These are phyloP conservation scores for Solenopsis invicta DNA, from an alignment of 1,140 invertebrate genomes.

Conservation along the genomic window DNA sequence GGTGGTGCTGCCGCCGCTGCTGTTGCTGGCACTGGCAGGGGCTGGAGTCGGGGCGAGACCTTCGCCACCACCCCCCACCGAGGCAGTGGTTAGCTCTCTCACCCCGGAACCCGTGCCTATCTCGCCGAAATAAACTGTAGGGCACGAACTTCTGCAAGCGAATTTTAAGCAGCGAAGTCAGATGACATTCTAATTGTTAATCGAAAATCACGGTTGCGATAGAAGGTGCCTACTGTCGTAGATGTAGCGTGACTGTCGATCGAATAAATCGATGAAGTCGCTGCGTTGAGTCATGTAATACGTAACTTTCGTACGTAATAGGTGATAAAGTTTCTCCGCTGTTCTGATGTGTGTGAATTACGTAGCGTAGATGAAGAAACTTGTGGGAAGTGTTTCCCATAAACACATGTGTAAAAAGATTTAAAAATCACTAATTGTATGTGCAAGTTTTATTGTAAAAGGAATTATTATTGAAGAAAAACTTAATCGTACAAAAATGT, in stretches of 20 bases:
- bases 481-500: neutral
- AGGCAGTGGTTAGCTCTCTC: conserved; percentile 74
- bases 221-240: too few relatives aligned
- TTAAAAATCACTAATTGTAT: conserved; percentile 12
- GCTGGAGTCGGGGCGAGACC: conserved; percentile 75
- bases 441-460: conserved; percentile 2
- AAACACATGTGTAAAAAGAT: neutral
- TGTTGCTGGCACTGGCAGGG: conserved; percentile 68
- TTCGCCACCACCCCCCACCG: conserved; percentile 76
- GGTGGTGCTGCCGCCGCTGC: conserved; percentile 43
- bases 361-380: neutral
- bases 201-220: neutral
- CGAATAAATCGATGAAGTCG: neutral
- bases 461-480: neutral
- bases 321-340: neutral
- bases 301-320: neutral
- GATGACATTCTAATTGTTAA: neutral
- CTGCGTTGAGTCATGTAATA: conserved; percentile 1
- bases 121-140: conserved; percentile 83
- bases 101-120: conserved; percentile 77
- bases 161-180: neutral
- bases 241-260: neutral
- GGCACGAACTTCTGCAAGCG: conserved; percentile 81
- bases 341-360: neutral
- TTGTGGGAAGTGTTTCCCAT: neutral